phyloP scores from a whole-genome alignment of 2,888 invertebrate species.

The Fabriciana adippe region DNA sequence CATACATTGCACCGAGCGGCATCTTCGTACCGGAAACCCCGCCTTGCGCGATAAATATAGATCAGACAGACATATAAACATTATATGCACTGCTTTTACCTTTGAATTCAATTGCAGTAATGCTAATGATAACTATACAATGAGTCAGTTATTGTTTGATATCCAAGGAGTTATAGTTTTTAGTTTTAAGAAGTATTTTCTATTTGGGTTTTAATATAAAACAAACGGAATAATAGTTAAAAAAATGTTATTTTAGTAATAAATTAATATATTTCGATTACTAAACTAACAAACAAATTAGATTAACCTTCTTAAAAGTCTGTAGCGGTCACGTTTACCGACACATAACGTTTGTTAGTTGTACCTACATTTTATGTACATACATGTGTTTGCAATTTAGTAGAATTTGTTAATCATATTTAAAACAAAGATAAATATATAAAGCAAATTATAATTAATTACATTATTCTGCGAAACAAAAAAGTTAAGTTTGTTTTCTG shows the following conservation, averaged over 20 bases:
- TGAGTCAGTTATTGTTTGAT: no score
- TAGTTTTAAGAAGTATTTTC: background rate
- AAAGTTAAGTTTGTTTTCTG: no score
- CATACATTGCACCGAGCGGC: constrained; percentile 57
- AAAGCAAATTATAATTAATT: no score
- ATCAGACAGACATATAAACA: constrained; percentile 50
- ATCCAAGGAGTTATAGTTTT: background rate
- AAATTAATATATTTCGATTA: constrained; percentile 3
- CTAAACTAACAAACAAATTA: constrained; percentile 13
- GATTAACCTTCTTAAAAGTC: constrained; percentile 22
- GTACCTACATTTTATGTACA: background rate
- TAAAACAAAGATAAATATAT: no score
- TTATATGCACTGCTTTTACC: constrained; percentile 27
- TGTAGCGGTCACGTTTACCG: constrained; percentile 6
- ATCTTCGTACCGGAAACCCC: constrained; percentile 69
- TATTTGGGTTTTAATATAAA: background rate
- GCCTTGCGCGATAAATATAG: constrained; percentile 73
- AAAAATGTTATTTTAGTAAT: constrained; percentile 1
- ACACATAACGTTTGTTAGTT: background rate
- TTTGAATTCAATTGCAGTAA: constrained; percentile 14
- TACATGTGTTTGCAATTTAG: no score
- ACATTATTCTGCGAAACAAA: no score
- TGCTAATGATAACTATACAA: no score
- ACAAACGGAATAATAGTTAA: no score
- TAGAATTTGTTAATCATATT: no score